phyloP scores from a whole-genome alignment of 2,113 vertebrate species.

The Anhinga anhinga region DNA sequence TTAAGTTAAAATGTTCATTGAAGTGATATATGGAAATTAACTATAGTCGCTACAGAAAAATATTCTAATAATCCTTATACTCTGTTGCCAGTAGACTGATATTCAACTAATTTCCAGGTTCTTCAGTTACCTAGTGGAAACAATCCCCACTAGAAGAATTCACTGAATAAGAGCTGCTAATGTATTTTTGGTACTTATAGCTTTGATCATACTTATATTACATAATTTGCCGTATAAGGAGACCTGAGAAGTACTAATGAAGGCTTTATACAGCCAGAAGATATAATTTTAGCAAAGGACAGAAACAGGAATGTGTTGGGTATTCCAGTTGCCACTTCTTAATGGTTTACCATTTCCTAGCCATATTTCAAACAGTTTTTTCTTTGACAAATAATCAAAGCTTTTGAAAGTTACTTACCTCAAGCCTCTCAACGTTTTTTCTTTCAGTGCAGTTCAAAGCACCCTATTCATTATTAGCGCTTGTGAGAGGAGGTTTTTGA shows the following conservation, averaged over 20 bases:
- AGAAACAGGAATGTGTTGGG: neutral
- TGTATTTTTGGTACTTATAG: constrained; percentile 20
- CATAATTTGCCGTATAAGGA: constrained; percentile 50
- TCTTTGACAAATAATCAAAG: constrained; percentile 61
- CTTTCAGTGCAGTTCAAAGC: constrained; percentile 54
- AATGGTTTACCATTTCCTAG: constrained; percentile 34
- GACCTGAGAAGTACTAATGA: constrained; percentile 42
- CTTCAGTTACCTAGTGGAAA: neutral
- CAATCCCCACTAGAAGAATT: constrained; percentile 21
- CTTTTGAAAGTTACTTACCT: constrained; percentile 61
- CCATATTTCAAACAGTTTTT: constrained; percentile 29
- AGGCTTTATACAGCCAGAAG: constrained; percentile 44
- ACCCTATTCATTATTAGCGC: constrained; percentile 56
- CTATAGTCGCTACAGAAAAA: neutral
- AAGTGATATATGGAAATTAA: neutral
- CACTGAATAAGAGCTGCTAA: neutral
- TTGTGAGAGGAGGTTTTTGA: constrained; percentile 53
- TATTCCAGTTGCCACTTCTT: constrained; percentile 23
- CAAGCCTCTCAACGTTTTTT: constrained; percentile 6
- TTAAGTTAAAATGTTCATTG: neutral
- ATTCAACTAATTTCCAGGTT: neutral
- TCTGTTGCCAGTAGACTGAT: neutral
- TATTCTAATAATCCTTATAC: neutral
- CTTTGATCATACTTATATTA: constrained; percentile 56
- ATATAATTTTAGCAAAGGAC: constrained; percentile 35